A percentile compares a stretch with the other conserved stretches of the same genome.
These are phyloP conservation scores for Procambarus clarkii DNA, from an alignment of 1,140 invertebrate genomes.

Conservation along the genomic window DNA sequence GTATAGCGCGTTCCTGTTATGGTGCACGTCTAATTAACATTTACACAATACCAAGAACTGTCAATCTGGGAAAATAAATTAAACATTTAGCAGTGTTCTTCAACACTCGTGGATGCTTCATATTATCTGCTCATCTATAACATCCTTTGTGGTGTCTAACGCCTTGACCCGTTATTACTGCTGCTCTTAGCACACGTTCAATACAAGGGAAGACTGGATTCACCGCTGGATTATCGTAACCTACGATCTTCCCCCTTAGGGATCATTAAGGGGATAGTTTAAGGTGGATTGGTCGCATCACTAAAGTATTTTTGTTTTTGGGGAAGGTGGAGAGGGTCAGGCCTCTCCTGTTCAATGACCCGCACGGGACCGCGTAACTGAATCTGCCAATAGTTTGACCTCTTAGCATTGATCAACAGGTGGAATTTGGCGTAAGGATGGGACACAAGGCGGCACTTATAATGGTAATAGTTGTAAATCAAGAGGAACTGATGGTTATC, in stretches of 20 bases:
- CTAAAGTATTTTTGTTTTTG: no score
- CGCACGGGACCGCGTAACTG: no score
- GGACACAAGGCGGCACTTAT: background rate
- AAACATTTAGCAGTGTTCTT: background rate
- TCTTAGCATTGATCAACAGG: background rate
- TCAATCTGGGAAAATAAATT: background rate
- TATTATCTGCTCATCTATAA: background rate
- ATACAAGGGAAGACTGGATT: no score
- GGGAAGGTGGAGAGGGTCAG: no score
- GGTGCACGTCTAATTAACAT: no score
- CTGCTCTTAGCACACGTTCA: background rate
- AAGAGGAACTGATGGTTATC: background rate
- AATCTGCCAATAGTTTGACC: no score
- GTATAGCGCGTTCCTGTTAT: no score
- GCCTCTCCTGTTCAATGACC: no score
- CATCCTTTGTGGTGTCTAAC: constrained; percentile 1
- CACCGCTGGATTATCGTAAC: no score
- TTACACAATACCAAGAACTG: background rate
- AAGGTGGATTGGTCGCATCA: no score
- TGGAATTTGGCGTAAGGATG: background rate
- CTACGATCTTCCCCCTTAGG: no score
- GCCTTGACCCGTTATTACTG: background rate
- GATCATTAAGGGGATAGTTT: no score
- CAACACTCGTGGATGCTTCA: background rate
- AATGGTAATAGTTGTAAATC: background rate